Evolutionary conservation across 2,113 vertebrate species (phyloP).

Genomic region (Rhea americana): DNA sequence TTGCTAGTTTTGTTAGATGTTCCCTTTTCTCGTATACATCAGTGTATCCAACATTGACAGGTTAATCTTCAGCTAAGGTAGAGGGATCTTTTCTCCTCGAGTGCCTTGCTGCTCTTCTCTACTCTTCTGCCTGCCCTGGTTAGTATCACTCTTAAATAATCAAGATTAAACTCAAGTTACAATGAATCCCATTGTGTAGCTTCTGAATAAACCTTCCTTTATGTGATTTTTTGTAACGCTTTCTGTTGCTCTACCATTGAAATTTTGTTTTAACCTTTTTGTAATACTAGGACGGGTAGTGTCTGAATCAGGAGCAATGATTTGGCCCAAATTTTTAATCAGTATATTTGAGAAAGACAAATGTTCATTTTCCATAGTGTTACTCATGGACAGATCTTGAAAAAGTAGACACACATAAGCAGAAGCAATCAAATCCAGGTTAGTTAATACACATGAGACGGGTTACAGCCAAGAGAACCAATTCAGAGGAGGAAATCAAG

Average conservation of each 20-base stretch:
- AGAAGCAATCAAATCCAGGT: not conserved
- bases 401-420: not conserved
- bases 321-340: conserved; percentile 42
- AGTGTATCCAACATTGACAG: not conserved
- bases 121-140: not conserved
- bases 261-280: conserved; percentile 33
- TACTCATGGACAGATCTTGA: not conserved
- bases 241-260: not conserved
- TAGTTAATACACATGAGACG: not conserved
- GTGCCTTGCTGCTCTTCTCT: not conserved
- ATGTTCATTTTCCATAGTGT: not conserved
- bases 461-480: not conserved
- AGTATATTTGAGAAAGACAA: not conserved
- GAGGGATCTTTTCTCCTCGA: not conserved
- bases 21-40: not conserved
- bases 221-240: not conserved
- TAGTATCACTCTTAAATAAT: conserved; percentile 16
- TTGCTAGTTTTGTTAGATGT: not conserved
- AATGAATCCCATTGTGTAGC: not conserved
- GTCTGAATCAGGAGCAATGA: conserved; percentile 6
- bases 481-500: not conserved
- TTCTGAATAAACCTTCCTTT: not conserved
- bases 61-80: not conserved
- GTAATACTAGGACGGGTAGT: conserved; percentile 42
- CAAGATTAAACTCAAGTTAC: conserved; percentile 6